phyloP scores from a whole-genome alignment of 2,888 invertebrate species.

The Morpho deidamia region DNA sequence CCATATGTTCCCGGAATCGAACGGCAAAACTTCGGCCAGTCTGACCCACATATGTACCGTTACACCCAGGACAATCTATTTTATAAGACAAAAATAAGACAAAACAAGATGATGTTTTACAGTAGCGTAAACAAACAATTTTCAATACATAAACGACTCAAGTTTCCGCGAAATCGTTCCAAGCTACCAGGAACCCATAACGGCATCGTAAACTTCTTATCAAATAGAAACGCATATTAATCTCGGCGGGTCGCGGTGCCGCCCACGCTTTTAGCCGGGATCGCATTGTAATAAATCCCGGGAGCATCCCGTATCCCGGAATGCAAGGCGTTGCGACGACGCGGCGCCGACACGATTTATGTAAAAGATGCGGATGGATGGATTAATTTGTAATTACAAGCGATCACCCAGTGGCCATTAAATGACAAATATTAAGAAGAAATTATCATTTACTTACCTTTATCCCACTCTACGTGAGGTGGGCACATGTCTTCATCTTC shows the following conservation, averaged over 20 bases:
- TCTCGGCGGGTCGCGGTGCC: constrained; percentile 22
- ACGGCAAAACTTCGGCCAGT: too few relatives aligned
- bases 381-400: constrained; percentile 14
- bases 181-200: constrained; percentile 19
- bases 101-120: too few relatives aligned
- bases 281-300: constrained; percentile 30
- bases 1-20: too few relatives aligned
- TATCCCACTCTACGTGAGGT: too few relatives aligned
- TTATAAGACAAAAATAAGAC: too few relatives aligned
- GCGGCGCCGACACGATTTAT: constrained; percentile 48
- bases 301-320: constrained; percentile 31
- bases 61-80: too few relatives aligned
- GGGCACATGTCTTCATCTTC: too few relatives aligned
- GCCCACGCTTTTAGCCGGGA: constrained; percentile 32
- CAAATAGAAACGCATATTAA: constrained; percentile 27
- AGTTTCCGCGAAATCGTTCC: constrained; percentile 9
- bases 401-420: neutral
- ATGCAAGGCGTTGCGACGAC: constrained; percentile 37
- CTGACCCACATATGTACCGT: too few relatives aligned
- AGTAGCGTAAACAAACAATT: neutral
- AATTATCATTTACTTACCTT: too few relatives aligned
- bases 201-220: constrained; percentile 21
- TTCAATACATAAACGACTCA: neutral
- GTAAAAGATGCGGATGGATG: constrained; percentile 38
- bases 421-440: too few relatives aligned